These are phyloP conservation scores for Cyclura pinguis DNA, from an alignment of 2,797 vertebrate species.

Conservation along the genomic window DNA sequence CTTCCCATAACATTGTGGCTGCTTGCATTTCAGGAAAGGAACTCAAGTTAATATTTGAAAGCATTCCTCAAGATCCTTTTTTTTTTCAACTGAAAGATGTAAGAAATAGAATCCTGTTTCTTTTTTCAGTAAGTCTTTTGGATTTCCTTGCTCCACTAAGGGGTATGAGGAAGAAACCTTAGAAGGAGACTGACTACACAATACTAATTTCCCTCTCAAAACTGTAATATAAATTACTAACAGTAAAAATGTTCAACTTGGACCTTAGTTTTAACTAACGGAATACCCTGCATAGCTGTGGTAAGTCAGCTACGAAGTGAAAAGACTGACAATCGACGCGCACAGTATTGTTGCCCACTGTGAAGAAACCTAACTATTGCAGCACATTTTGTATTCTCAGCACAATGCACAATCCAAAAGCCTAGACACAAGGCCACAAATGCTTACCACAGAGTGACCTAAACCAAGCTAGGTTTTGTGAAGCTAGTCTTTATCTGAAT, in stretches of 20 bases:
- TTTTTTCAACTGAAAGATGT: not conserved
- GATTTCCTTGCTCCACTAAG: not conserved
- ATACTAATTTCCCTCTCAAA: not conserved
- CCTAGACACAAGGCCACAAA: not conserved
- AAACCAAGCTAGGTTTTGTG: not conserved
- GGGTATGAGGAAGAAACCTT: not conserved
- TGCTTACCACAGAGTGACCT: too few relatives aligned
- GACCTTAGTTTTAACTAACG: not conserved
- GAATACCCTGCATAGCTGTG: not conserved
- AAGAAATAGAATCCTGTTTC: rapidly evolving
- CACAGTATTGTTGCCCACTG: not conserved
- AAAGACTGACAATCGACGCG: not conserved
- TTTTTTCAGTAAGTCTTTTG: not conserved
- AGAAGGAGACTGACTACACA: not conserved
- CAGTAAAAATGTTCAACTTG: not conserved
- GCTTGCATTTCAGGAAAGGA: rapidly evolving
- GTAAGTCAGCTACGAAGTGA: not conserved
- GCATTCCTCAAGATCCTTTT: not conserved
- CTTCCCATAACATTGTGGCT: not conserved
- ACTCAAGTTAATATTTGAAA: not conserved
- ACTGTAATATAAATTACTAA: not conserved
- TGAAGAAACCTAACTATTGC: not conserved
- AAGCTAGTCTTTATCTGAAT: not conserved
- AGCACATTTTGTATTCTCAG: not conserved
- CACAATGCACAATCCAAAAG: not conserved